phyloP scores from a whole-genome alignment of 2,888 invertebrate species.

The Agriopis marginaria region DNA sequence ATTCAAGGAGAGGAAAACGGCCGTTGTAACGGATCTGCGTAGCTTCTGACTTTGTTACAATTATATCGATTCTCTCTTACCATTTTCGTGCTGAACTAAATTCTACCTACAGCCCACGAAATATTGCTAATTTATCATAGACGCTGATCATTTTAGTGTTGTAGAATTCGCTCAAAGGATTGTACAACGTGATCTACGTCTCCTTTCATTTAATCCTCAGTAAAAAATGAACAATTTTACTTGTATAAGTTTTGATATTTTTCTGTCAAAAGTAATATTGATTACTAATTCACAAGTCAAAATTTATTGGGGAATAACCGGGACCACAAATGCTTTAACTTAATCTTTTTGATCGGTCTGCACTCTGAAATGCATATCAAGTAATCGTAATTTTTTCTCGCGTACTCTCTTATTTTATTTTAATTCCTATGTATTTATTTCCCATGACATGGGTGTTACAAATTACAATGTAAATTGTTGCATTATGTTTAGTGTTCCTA shows the following conservation, averaged over 20 bases:
- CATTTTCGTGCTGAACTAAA: background rate
- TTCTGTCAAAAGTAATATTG: too few relatives aligned
- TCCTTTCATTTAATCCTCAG: too few relatives aligned
- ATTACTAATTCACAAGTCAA: background rate
- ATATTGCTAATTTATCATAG: background rate
- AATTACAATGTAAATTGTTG: too few relatives aligned
- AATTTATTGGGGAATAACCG: background rate
- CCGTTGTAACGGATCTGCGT: slow-evolving; percentile 31
- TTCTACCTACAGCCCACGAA: background rate
- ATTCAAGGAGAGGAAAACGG: slow-evolving; percentile 11
- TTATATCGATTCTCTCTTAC: too few relatives aligned
- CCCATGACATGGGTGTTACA: too few relatives aligned
- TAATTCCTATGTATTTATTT: too few relatives aligned
- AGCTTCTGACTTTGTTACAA: slow-evolving; percentile 24
- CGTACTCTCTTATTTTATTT: background rate
- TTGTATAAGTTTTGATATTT: too few relatives aligned
- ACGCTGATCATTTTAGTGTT: too few relatives aligned
- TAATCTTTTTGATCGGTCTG: background rate
- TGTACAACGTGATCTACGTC: too few relatives aligned
- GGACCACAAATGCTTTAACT: background rate
- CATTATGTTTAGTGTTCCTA: too few relatives aligned
- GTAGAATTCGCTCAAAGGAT: too few relatives aligned
- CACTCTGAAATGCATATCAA: background rate
- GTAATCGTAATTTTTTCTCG: background rate
- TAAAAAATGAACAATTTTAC: too few relatives aligned